Base-by-base conservation (phyloP, 1,140 invertebrate species). In the Drosophila mojavensis region DNA sequence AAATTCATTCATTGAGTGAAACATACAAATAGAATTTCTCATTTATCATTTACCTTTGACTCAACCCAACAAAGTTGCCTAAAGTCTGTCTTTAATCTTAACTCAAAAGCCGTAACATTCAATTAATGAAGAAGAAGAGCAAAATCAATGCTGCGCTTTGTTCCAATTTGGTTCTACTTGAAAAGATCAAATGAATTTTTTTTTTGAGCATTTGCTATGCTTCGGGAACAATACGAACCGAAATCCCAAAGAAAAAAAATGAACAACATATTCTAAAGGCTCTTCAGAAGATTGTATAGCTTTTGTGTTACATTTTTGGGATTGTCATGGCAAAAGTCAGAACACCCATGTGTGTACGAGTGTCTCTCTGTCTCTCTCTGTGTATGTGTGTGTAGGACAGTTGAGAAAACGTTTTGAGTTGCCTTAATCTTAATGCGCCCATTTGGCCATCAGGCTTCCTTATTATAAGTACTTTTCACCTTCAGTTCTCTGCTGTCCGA, bases 381-480 rank as follows among this genome's bases (percentile, higher is more conserved):
- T 11, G 10, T 3, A 1, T 11, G 36, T 39, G 36, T 39, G 36
- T 39, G 36, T 39, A 39, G 36, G 26, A 17, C 41, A 59, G 13
- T 51, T 53, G 43, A 28, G 45, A 41, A 28, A 28, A 55, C 65
- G 76, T 67, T 70, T 53, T 36, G 30, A 55, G 30, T 36, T 28
- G 9, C 51, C 45, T 41, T 63, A 61, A 66, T 78, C 63, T 67
- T 53, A 67, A 55, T 65, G 62, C 17, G 63, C 41, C 78, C 50
- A 65, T 81, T 81, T 51, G 41, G 24, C 56, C 47, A 28, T 20
- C 17, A 41, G 65, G 56, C 68, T 78, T 78, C 64, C 75, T 64
- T 70, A 81, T 75, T 58, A 83, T 72, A 84, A 78, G 74, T 80
- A 84, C 74, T 84, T 84, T 85, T 74, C 81, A 84, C 81, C 80